These are phyloP conservation scores for Parthenolecanium corni DNA, from an alignment of 2,888 invertebrate species.

Conservation along the genomic window DNA sequence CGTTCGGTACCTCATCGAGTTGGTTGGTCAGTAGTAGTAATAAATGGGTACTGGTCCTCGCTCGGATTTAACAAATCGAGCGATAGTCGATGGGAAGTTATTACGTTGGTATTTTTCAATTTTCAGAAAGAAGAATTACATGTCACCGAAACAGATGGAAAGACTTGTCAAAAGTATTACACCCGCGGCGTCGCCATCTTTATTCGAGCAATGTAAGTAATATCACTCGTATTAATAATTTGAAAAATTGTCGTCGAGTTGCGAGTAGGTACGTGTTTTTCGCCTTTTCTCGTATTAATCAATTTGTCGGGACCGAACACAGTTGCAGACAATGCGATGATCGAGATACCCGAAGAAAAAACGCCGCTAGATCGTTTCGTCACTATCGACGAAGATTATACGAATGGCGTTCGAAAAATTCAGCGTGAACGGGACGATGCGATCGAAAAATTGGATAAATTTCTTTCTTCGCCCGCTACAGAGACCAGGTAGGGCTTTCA, in stretches of 20 bases:
- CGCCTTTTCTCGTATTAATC: neutral
- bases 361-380: constrained; percentile 21
- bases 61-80: no score
- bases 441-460: constrained; percentile 10
- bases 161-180: constrained; percentile 5
- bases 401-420: neutral
- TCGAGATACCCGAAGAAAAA: constrained; percentile 17
- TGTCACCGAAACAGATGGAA: constrained; percentile 1
- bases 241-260: neutral
- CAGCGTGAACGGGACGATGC: neutral
- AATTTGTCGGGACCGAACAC: neutral
- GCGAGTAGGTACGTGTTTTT: neutral
- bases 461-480: neutral
- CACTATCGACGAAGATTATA: constrained; percentile 13
- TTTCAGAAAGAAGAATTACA: neutral
- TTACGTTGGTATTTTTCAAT: no score
- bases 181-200: neutral
- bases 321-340: constrained; percentile 18
- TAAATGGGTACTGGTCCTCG: no score
- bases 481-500: no score
- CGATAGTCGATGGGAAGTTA: no score
- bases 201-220: constrained; percentile 21
- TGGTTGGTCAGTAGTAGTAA: no score
- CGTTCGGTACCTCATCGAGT: no score
- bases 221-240: neutral